Evolutionary conservation across 2,888 invertebrate species (phyloP), one percentile per base, ranked within the genome.

Genomic region (Cephus nigrinus): DNA sequence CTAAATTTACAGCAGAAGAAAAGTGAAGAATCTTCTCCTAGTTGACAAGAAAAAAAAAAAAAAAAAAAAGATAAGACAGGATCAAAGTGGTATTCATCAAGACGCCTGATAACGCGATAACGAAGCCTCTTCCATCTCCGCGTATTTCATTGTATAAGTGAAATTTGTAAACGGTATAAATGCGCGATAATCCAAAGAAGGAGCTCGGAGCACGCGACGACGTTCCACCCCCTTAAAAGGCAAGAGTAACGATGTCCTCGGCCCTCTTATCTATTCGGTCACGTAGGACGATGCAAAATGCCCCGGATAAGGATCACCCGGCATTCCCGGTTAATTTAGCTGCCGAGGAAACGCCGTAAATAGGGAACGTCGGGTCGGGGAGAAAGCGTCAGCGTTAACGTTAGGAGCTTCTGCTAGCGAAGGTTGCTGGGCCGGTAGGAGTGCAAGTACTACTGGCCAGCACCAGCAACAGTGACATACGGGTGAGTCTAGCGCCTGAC

Each of bases 191-290:
- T 87, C 86, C 40, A 40, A 15, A 40, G 40, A 40, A 15, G 40
- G 40, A 40, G 40, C 40, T 86, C 78, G 84, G 84, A 78, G 90
- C 90, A 89, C 90, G 90, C 88, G 88, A 88, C 87, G 88, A 88
- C 87, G 86, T 86, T 88, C 87, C 87, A 88, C 89, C 88, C 87
- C 85, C 82, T 84, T 78, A 81, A 83, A 84, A 83, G 83, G 86
- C 81, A 84, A 89, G 89, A 90, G 89, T 90, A 90, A 90, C 90
- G 90, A 90, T 88, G 86, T 88, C 87, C 87, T 87, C 86, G 88
- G 84, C 85, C 84, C 73, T 86, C 90, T 90, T 91, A 90, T 90
- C 91, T 90, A 84, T 82, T 84, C 82, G 85, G 88, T 89, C 89
- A 87, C 87, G 89, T 87, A 89, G 83, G 78, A 82, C 81, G 82